Evolutionary conservation across 2,113 vertebrate species (phyloP), one percentile per base, ranked within the genome.

Genomic region (Gymnogyps californianus): DNA sequence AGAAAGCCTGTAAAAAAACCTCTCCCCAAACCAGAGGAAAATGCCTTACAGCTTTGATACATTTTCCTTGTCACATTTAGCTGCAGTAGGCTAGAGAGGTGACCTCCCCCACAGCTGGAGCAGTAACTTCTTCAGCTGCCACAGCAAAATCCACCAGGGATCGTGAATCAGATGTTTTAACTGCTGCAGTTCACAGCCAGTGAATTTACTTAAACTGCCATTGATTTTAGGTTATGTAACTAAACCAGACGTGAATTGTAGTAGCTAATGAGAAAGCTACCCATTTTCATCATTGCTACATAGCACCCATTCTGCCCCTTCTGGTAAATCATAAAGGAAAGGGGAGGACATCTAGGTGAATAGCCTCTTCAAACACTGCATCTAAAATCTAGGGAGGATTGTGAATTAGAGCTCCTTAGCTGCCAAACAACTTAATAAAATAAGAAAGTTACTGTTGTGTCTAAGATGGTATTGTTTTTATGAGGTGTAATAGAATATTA

Each of bases 401-500:
- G 25, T 46, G 65, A 93, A 77, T 84, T 83, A 87, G 18, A 85
- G 42, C 24, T 95, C 57, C 44, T 87, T 66, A 83, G 29, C 66
- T 91, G 70, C 36, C 82, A 86, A 88, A 74, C 18, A 65, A 36
- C 69, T 89, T 82, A 42, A 91, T 89, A 85, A 93, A 95, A 87
- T 65, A 57, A 13, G 3, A 21, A 94, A 88, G 54, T 80, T 91
- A 78, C 40, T 61, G 12, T 69, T 93, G 57, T 26, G 49, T 54
- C 32, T 71, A 86, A 62, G 64, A 83, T 67, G 17, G 14, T 59
- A 51, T 71, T 66, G 46, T 29, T 81, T 97, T 92, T 67, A 95
- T 81, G 88, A 90, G 17, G n/a, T 42, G 16, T 86, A 86, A 92
- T 83, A 83, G 78, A 92, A 94, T 83, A 77, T 80, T 86, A 88